Evolutionary conservation across 2,888 invertebrate species (phyloP), one percentile per base, ranked within the genome.

Genomic region (Asteroscopus sphinx): DNA sequence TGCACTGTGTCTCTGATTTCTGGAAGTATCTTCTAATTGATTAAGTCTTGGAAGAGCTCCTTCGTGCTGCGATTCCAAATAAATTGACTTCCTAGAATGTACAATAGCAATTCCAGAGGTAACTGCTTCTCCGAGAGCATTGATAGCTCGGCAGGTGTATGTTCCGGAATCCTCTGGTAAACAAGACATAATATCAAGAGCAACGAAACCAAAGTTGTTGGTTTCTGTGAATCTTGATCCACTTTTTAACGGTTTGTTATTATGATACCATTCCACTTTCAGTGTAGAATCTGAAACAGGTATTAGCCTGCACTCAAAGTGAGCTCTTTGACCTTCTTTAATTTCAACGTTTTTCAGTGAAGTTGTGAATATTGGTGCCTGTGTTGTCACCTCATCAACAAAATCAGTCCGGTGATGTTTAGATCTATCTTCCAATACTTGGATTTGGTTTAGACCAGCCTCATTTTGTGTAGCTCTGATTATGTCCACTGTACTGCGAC

Each of bases 191-290:
- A 99, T 99, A 85, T 99, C 99, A 56, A 99, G 94, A 17, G 99
- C 98, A 11, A 99, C 99, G 86, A 98, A 99, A 37, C 99, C 99
- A 87, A 99, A 99, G 91, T 98, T 99, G 83, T 99, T 98, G 7
- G 98, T 98, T 91, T 99, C 98, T 9, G 98, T 97, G 88, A 99
- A 99, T 77, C 99, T 96, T 6, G 99, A 98, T 36, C 99, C 99
- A 65, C 98, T 98, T 89, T 98, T 98, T 0, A 99, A 95, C 0
- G 98, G 97, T 71, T 96, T 95, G 79, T 98, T 98, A 83, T 99
- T 98, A 82, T 98, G 98, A 93, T 97, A 98, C 99, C 99, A 99
- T 90, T 98, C 98, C 0, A 99, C 98, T 87, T 97, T 97, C 97
- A 99, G 96, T 1, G 98, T 97, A 0, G 98, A 95, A 90, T 99